A percentile compares a stretch with the other conserved stretches of the same genome.
phyloP scores from a whole-genome alignment of 2,888 invertebrate genomes.

The Drosophila subquinaria region DNA sequence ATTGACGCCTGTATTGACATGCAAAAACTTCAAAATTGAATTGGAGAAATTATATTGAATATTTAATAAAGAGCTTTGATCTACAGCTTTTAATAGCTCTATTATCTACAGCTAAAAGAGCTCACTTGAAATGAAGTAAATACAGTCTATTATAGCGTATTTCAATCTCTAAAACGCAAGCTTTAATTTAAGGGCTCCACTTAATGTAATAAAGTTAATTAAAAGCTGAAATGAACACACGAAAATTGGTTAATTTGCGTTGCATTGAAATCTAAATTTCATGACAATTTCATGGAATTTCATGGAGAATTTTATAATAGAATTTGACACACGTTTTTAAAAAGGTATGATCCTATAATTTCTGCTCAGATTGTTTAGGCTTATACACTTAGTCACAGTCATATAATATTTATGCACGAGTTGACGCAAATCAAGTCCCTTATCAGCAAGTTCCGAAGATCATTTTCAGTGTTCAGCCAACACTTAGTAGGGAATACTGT shows the following conservation, averaged over 20 bases:
- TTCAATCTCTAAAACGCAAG: neutral
- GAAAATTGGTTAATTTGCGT: no score
- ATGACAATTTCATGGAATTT: no score
- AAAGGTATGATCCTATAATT: no score
- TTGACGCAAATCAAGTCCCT: neutral
- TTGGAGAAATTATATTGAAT: neutral
- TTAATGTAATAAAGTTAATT: neutral
- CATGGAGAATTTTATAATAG: no score
- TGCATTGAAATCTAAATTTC: no score
- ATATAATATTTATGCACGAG: neutral
- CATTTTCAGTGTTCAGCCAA: neutral
- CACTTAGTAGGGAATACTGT: neutral
- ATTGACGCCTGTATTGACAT: neutral
- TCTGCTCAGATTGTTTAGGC: neutral
- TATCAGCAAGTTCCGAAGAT: constrained; percentile 11
- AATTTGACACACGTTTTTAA: no score
- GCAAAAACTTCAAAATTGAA: neutral
- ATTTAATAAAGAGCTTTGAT: neutral
- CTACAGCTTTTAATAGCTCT: neutral
- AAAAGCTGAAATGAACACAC: neutral
- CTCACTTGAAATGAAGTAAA: no score
- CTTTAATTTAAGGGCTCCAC: neutral
- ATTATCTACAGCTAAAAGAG: neutral
- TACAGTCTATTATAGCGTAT: neutral
- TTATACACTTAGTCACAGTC: neutral